Conservation (phyloP, 2,113 vertebrate genomes). For the Dasyurus viverrinus region DNA sequence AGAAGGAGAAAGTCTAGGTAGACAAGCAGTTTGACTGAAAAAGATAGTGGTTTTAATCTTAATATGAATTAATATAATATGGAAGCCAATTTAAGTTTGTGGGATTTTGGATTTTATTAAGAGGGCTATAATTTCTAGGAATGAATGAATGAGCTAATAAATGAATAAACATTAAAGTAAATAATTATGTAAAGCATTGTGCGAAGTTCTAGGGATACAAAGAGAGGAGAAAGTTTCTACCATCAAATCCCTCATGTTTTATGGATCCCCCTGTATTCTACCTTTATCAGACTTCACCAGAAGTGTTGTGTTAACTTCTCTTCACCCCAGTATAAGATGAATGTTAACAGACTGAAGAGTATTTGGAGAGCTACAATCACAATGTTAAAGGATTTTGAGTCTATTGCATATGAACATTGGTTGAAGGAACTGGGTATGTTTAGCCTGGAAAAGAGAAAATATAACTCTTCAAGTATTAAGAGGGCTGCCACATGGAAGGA, state of each 20-base stretch:
- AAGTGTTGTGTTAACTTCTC: neutral
- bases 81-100: neutral
- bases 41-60: neutral
- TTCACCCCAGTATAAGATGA: neutral
- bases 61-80: neutral
- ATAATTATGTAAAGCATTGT: neutral
- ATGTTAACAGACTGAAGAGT: neutral
- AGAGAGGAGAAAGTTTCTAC: neutral
- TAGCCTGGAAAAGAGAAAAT: too few species aligned
- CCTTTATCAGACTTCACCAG: neutral
- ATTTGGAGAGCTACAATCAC: neutral
- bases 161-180: neutral
- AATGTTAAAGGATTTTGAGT: neutral
- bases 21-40: neutral
- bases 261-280: neutral
- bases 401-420: neutral
- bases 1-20: neutral
- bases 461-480: too few species aligned
- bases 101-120: neutral
- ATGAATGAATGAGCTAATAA: neutral
- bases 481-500: too few species aligned
- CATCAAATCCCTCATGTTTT: neutral
- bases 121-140: neutral
- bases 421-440: neutral
- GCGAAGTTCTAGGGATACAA: neutral